Evolutionary conservation across 1,140 invertebrate genomes (phyloP).

Genomic region (Tetragonula clypearis): DNA sequence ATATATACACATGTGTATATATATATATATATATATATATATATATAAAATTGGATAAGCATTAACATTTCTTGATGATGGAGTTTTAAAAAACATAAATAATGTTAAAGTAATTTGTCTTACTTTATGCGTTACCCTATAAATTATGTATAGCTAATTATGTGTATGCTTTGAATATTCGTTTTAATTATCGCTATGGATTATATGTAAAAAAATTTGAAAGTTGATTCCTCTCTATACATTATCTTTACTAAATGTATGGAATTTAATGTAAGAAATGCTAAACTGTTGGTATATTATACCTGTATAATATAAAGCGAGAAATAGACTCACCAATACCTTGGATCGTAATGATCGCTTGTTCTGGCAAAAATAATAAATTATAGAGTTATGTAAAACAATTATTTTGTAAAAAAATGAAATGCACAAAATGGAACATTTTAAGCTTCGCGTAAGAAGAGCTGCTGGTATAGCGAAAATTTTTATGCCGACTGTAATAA

Average conservation of each 20-base stretch:
- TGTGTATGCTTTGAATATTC: constrained; percentile 55
- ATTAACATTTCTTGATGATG: constrained; percentile 51
- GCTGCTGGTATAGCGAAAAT: not conserved
- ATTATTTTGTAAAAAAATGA: constrained; percentile 31
- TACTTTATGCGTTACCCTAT: constrained; percentile 52
- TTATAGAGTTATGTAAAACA: not conserved
- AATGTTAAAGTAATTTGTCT: constrained; percentile 50
- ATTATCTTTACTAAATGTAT: constrained; percentile 57
- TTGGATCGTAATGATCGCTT: constrained; percentile 72
- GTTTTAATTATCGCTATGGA: constrained; percentile 51
- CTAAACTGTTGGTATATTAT: constrained; percentile 48
- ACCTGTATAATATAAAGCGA: constrained; percentile 50
- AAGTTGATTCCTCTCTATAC: constrained; percentile 55
- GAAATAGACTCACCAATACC: constrained; percentile 73
- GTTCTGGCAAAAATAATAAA: constrained; percentile 11
- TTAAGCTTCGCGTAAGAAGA: not conserved
- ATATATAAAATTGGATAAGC: constrained; percentile 38
- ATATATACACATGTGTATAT: not conserved
- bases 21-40: not conserved
- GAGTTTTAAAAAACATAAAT: constrained; percentile 50
- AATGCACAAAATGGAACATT: not conserved
- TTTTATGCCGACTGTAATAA: constrained; percentile 8
- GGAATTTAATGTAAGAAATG: constrained; percentile 47
- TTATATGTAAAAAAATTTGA: constrained; percentile 57
- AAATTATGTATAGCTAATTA: constrained; percentile 56